phyloP scores from a whole-genome alignment of 2,113 vertebrate species.

The Melanocharis versteri region DNA sequence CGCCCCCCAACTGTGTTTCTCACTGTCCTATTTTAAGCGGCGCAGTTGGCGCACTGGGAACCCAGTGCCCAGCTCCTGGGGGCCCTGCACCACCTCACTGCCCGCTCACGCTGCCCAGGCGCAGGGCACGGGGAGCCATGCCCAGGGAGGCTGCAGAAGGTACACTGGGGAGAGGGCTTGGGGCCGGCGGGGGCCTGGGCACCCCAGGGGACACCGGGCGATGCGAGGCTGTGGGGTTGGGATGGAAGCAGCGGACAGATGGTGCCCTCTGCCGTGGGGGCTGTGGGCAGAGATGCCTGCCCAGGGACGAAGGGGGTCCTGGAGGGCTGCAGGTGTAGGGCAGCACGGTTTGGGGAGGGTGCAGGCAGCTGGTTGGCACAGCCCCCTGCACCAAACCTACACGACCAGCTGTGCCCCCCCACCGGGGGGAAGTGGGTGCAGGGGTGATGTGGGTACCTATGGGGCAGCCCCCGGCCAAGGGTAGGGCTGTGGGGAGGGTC shows the following conservation, averaged over 20 bases:
- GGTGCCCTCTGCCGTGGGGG: background rate
- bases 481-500: background rate
- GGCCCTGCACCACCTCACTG: background rate
- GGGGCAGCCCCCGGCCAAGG: background rate
- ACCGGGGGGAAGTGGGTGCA: rapidly evolving
- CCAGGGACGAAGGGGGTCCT: background rate
- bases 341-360: background rate
- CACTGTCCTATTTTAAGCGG: constrained; percentile 72
- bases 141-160: constrained; percentile 73
- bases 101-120: background rate
- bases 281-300: background rate
- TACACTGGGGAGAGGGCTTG: constrained; percentile 34
- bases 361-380: background rate
- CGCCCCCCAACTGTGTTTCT: constrained; percentile 32
- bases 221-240: rapidly evolving
- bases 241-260: background rate
- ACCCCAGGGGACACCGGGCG: rapidly evolving
- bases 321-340: background rate
- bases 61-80: constrained; percentile 27
- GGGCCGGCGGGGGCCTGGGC: background rate
- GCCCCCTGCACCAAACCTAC: background rate
- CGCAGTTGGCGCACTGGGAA: constrained; percentile 41
- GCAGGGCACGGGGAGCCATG: constrained; percentile 50
- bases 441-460: background rate
- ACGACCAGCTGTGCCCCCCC: rapidly evolving